These are phyloP conservation scores for Drosophila yooni DNA, from an alignment of 2,888 invertebrate genomes.

Conservation along the genomic window DNA sequence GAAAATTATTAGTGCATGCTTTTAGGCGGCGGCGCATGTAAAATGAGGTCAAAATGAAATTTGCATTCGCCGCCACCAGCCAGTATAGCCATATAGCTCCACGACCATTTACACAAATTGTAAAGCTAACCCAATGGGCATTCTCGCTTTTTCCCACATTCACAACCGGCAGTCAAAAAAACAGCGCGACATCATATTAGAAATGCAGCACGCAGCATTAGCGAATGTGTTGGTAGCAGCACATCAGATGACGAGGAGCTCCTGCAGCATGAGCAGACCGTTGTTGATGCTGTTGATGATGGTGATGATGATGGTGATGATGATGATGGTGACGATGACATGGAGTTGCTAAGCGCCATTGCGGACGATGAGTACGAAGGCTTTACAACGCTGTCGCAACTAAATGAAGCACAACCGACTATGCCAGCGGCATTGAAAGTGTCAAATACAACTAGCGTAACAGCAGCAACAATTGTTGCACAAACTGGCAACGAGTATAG, in stretches of 20 bases:
- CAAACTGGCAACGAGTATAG: constrained; percentile 18
- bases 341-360: constrained; percentile 68
- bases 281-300: constrained; percentile 11
- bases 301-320: constrained; percentile 27
- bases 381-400: constrained; percentile 84
- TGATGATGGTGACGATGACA: constrained; percentile 57
- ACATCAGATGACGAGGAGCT: constrained; percentile 52
- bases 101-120: constrained; percentile 60
- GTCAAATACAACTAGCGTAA: constrained; percentile 64
- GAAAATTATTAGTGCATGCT: constrained; percentile 75
- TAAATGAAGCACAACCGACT: constrained; percentile 83
- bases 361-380: constrained; percentile 80
- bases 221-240: constrained; percentile 78
- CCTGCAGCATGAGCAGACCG: constrained; percentile 12
- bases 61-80: constrained; percentile 57
- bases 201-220: constrained; percentile 81
- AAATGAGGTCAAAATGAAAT: constrained; percentile 68
- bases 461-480: constrained; percentile 53
- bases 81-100: constrained; percentile 6
- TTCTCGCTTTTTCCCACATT: constrained; percentile 13
- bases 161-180: constrained; percentile 46
- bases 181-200: constrained; percentile 64
- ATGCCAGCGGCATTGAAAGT: constrained; percentile 63
- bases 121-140: constrained; percentile 43
- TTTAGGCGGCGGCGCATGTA: constrained; percentile 58